Base-by-base conservation (phyloP, 2,113 vertebrate species). In the Semicossyphus pulcher region DNA sequence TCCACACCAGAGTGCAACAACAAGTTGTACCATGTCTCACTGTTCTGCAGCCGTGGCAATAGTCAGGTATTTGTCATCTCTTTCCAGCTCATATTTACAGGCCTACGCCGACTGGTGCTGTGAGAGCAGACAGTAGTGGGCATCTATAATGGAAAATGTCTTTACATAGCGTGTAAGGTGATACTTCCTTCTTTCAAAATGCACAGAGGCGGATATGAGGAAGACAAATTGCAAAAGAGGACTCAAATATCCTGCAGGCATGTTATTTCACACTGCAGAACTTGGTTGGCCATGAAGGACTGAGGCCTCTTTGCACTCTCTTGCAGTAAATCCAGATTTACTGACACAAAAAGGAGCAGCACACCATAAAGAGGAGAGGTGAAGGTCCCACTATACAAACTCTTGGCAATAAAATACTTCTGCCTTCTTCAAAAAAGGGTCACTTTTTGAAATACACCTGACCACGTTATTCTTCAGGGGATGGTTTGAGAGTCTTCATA, bases 11-110 rank as follows among this genome's bases (percentile, higher is more conserved):
- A 59, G 11, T 7, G 31, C 56, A 11, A 48, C 51, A 67, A 83
- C 87, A 87, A 72, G 86, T 90, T 23, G 48, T 2, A 80, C 86
- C 81, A 65, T 25, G 83, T 68, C 74, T 64, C 41, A 16, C 26
- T 14, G 60, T 11, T 42, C 23, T 29, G 15, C 72, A 20, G n/a
- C 53, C 6, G 52, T 18, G 20, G 57, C 42, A 66, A 36, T 16
- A 48, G 26, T 44, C 32, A 34, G 26, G 58, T 62, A 72, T 45
- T 58, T 41, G 21, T 62, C 74, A 64, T 57, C 14, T 49, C 49
- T 56, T 51, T 49, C 47, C 56, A 42, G 21, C 15, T 4, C n/a
- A 8, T 20, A 32, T 14, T 41, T 7, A 32, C 32, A 78, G 0
- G 7, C 28, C 36, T 18, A 54, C 45, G 39, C 29, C 11, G n/a